Evolutionary conservation across 2,797 vertebrate genomes (phyloP).

Genomic region (Brotogeris chrysoptera): DNA sequence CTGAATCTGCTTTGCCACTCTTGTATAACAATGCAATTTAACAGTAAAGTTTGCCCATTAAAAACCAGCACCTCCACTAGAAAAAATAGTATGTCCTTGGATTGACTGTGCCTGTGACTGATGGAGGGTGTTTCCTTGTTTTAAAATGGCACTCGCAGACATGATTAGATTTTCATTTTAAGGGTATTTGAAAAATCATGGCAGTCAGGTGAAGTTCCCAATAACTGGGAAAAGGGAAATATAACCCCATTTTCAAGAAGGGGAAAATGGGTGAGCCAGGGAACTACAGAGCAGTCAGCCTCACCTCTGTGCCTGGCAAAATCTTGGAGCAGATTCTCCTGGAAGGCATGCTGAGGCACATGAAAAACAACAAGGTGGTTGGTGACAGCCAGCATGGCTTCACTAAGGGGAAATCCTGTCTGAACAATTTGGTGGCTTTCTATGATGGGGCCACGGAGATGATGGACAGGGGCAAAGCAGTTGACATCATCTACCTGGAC

Average conservation of each 20-base stretch:
- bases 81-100: not conserved
- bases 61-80: not conserved
- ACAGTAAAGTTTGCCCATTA: not conserved
- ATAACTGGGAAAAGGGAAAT: not conserved
- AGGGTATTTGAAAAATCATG: not conserved
- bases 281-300: not conserved
- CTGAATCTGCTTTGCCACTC: not conserved
- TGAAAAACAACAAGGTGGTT: too few species aligned
- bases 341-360: too few species aligned
- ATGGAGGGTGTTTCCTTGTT: not conserved
- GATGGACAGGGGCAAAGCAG: not conserved
- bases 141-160: not conserved
- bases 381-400: too few species aligned
- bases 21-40: not conserved
- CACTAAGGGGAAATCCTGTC: too few species aligned
- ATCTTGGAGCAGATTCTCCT: too few species aligned
- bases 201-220: not conserved
- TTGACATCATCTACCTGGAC: not conserved
- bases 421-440: not conserved
- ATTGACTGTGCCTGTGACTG: not conserved
- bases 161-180: not conserved
- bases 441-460: not conserved
- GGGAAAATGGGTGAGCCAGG: not conserved
- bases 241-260: not conserved
- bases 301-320: not conserved